These are phyloP conservation scores for Sebastes minor DNA, from an alignment of 2,797 vertebrate genomes.

Conservation along the genomic window DNA sequence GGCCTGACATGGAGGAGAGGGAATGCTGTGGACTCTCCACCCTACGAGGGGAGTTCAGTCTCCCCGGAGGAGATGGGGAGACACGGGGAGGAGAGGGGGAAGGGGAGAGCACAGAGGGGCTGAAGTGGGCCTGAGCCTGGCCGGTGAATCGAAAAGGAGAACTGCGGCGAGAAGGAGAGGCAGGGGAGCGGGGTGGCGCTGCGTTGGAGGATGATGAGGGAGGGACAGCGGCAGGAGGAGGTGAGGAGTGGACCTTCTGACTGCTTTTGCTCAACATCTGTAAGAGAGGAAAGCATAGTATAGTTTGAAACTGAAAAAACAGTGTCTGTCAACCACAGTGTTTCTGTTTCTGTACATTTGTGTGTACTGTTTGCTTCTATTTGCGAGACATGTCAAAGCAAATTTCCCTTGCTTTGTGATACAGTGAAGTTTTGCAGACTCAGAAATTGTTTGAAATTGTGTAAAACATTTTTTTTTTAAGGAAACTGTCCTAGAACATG, in stretches of 20 bases:
- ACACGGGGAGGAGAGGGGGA: conserved; percentile 21
- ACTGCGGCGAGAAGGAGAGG: conserved; percentile 33
- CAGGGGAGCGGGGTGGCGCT: conserved; percentile 22
- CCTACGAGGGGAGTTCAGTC: conserved; percentile 12
- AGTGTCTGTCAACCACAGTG: background rate
- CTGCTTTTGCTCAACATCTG: conserved; percentile 57
- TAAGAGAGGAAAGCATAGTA: background rate
- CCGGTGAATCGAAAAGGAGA: conserved; percentile 47
- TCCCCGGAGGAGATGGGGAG: conserved; percentile 9
- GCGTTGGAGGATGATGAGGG: background rate
- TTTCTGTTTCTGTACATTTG: background rate
- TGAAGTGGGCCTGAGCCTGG: conserved; percentile 38
- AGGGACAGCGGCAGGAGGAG: background rate
- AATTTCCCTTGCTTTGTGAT: background rate
- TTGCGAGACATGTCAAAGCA: background rate
- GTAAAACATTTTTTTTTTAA: too few relatives aligned
- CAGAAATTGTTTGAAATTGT: background rate
- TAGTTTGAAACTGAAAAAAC: background rate
- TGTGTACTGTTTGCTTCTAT: background rate
- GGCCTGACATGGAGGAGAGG: conserved; percentile 53
- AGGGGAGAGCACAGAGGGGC: conserved; percentile 45
- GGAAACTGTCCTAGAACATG: too few relatives aligned
- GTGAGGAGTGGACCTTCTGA: background rate
- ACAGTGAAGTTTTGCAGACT: rapidly evolving
- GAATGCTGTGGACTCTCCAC: conserved; percentile 19